A percentile compares a stretch with the other conserved stretches of the same genome.
Evolutionary conservation across 2,888 invertebrate species (phyloP).

Genomic region (Dermolepida albohirtum): DNA sequence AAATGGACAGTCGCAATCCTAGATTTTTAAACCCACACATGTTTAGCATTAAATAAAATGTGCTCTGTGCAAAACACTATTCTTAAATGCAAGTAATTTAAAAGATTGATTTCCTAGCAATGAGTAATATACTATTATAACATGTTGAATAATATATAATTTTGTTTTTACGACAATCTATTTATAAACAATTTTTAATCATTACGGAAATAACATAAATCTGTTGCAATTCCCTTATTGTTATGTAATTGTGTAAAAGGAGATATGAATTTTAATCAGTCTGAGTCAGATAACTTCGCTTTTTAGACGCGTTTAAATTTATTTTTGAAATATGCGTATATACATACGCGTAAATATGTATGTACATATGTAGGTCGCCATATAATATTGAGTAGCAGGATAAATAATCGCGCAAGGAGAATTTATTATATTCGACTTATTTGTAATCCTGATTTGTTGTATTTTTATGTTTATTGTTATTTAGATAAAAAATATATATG

Average conservation of each 20-base stretch:
- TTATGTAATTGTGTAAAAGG: constrained; percentile 16
- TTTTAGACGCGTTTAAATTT: constrained; percentile 6
- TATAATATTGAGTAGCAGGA: constrained; percentile 1
- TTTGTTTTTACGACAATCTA: constrained; percentile 7
- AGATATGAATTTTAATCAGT: constrained; percentile 7
- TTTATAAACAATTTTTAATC: constrained; percentile 16
- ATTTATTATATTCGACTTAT: constrained; percentile 11
- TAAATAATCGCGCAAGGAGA: constrained; percentile 14
- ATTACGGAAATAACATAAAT: constrained; percentile 18
- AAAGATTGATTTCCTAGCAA: background rate
- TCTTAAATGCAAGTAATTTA: background rate
- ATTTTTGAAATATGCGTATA: background rate
- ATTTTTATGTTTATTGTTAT: background rate
- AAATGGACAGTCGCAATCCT: constrained; percentile 7
- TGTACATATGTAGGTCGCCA: constrained; percentile 16
- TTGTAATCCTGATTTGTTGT: constrained; percentile 1
- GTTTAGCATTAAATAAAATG: constrained; percentile 7
- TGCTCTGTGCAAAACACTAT: constrained; percentile 2
- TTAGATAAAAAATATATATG: too few species aligned
- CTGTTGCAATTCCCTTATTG: constrained; percentile 21
- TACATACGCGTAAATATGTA: background rate
- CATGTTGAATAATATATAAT: constrained; percentile 7
- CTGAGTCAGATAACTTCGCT: constrained; percentile 16
- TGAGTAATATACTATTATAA: constrained; percentile 18
- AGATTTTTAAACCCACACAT: background rate